These are phyloP conservation scores for Phyllotis vaccarum DNA, from an alignment of 2,797 vertebrate genomes.

Conservation along the genomic window DNA sequence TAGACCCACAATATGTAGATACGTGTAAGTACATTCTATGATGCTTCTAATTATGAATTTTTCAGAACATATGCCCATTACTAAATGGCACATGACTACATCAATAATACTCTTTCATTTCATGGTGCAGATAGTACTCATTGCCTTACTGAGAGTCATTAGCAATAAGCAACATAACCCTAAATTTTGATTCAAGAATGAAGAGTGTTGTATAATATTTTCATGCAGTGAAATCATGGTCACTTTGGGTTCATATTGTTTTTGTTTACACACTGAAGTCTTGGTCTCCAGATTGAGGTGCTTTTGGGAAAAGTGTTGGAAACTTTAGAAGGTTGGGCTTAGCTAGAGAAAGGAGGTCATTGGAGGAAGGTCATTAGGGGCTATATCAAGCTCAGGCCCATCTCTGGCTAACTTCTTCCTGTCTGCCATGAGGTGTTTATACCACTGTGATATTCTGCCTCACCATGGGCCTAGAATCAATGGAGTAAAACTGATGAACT, in stretches of 20 bases:
- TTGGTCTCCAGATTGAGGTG: background rate
- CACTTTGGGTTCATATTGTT: background rate
- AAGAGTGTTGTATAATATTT: background rate
- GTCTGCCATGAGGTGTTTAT: background rate
- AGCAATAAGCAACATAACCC: background rate
- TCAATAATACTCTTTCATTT: background rate
- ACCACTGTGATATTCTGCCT: background rate
- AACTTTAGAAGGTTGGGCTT: background rate
- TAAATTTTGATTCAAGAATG: background rate
- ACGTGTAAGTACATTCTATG: background rate
- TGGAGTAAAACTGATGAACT: background rate
- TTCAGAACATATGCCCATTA: background rate
- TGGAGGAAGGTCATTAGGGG: background rate
- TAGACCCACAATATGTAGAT: background rate
- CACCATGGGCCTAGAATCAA: background rate
- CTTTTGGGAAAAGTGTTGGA: background rate
- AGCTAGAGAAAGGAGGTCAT: background rate
- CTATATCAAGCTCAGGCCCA: no score
- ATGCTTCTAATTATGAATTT: no score
- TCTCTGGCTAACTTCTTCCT: background rate
- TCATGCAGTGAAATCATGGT: background rate
- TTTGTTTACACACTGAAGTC: background rate
- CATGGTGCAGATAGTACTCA: background rate
- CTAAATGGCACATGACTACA: background rate
- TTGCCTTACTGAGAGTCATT: background rate